phyloP scores from a whole-genome alignment of 2,113 vertebrate species.

The Leucoraja erinaceus region DNA sequence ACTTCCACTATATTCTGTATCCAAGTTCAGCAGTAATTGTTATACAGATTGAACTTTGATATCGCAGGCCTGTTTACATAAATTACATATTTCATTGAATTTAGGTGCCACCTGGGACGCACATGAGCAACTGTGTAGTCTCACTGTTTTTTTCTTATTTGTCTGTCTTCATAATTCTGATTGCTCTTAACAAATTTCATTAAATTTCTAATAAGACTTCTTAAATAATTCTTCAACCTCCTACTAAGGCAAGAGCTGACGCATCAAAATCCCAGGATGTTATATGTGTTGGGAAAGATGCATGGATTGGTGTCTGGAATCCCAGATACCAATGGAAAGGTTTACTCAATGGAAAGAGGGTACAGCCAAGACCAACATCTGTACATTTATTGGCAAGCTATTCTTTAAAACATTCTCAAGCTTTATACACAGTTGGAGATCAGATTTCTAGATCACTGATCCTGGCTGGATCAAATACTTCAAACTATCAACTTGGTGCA shows the following conservation, averaged over 20 bases:
- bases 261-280: neutral
- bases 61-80: neutral
- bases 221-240: neutral
- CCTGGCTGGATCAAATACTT: neutral
- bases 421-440: neutral
- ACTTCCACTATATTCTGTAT: neutral
- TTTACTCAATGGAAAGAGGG: neutral
- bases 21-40: neutral
- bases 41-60: neutral
- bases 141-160: neutral
- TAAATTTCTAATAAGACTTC: neutral
- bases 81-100: slow-evolving; percentile 8
- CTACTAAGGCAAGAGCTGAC: neutral
- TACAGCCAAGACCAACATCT: neutral
- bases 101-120: neutral
- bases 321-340: neutral
- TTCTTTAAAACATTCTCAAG: neutral
- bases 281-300: neutral
- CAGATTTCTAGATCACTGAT: neutral
- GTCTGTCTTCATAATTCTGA: neutral
- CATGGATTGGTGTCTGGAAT: neutral
- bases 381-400: neutral
- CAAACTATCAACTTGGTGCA: neutral
- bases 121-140: neutral
- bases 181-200: neutral